These are phyloP conservation scores for Perithous albicinctus DNA, from an alignment of 2,888 invertebrate species.

Conservation along the genomic window DNA sequence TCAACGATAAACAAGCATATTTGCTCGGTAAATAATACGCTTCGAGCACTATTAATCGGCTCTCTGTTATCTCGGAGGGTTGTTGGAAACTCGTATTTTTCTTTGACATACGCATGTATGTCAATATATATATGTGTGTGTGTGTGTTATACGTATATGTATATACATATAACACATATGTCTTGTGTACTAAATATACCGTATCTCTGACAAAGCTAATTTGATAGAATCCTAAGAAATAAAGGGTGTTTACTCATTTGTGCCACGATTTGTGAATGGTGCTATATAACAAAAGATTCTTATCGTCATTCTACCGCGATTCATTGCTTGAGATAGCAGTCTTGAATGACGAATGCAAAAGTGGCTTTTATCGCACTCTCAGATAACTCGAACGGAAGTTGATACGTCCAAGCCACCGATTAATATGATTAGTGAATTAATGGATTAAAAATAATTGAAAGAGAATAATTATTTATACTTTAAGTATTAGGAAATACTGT, in stretches of 20 bases:
- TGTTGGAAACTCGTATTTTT: neutral
- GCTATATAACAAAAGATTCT: slow-evolving; percentile 8
- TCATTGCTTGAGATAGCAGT: slow-evolving; percentile 24
- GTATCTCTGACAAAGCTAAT: neutral
- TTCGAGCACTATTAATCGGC: neutral
- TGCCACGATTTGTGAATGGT: slow-evolving; percentile 5
- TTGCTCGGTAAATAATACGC: neutral
- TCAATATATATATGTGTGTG: neutral
- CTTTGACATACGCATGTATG: neutral
- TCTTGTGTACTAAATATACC: neutral
- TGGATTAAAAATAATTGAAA: no score
- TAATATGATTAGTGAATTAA: no score
- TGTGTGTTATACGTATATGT: no score
- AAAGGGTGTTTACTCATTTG: neutral
- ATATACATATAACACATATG: no score
- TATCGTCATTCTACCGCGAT: slow-evolving; percentile 36
- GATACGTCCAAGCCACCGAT: no score
- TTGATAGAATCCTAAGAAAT: neutral
- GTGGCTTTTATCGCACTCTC: no score
- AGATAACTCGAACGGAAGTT: no score
- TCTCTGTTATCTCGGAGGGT: neutral
- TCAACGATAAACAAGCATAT: neutral
- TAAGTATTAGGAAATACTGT: no score
- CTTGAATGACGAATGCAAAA: slow-evolving; percentile 29
- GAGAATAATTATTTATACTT: no score